Evolutionary conservation across 1,140 invertebrate species (phyloP).

Genomic region (Leptoteleia sp.): DNA sequence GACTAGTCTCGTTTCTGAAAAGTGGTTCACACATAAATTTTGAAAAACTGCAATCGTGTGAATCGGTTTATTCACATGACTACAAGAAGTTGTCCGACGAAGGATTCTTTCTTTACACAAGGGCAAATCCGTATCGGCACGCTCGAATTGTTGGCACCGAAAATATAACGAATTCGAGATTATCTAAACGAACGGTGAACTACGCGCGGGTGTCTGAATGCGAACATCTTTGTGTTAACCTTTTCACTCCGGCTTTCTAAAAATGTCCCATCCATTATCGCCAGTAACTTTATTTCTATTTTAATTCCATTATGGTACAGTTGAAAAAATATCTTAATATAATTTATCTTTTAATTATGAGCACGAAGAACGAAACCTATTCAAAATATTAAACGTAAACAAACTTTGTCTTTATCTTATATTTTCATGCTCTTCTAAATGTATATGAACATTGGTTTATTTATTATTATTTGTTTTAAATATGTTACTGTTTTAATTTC

Average conservation of each 20-base stretch:
- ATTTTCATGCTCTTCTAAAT: too few species aligned
- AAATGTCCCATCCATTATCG: conserved; percentile 36
- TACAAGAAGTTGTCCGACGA: conserved; percentile 26
- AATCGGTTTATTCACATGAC: conserved; percentile 46
- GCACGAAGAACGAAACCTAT: too few species aligned
- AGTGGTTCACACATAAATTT: conserved; percentile 52
- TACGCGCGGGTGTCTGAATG: conserved; percentile 24
- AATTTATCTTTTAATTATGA: too few species aligned
- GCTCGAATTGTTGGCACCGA: conserved; percentile 27
- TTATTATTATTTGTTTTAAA: too few species aligned
- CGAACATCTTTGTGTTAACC: conserved; percentile 32
- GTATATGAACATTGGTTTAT: too few species aligned
- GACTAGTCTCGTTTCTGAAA: conserved; percentile 4
- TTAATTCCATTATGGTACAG: conserved; percentile 19
- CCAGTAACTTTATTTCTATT: conserved; percentile 54
- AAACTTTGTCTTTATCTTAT: too few species aligned
- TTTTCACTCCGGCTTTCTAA: conserved; percentile 21
- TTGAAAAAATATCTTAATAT: conserved; percentile 46
- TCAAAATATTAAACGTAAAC: too few species aligned
- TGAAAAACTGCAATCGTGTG: conserved; percentile 37
- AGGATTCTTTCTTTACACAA: conserved; percentile 30
- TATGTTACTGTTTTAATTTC: too few species aligned
- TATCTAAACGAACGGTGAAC: conserved; percentile 9
- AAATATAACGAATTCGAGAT: conserved; percentile 45
- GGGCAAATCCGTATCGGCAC: conserved; percentile 19